Percentiles rank a stretch among this genome's conserved stretches.
Conservation (phyloP, 2,888 invertebrate genomes). For the Bombyx huttoni region DNA sequence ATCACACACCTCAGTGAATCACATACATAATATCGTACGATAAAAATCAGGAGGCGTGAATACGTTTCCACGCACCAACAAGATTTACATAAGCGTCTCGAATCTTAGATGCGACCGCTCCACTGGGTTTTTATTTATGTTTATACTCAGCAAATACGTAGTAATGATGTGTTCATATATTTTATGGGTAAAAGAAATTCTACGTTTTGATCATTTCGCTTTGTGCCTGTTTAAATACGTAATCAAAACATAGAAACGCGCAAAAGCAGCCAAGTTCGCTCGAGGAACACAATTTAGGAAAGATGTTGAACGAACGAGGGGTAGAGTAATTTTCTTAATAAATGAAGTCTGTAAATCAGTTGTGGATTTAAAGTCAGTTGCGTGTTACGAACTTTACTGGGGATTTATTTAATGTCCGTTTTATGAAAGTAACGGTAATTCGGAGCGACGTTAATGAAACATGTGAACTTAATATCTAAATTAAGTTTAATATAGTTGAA, state of each 20-base stretch:
- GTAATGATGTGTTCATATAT: conserved; percentile 10
- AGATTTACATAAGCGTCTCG: conserved; percentile 20
- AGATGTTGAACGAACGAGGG: neutral
- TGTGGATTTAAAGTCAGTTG: neutral
- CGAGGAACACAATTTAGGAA: neutral
- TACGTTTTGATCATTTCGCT: neutral
- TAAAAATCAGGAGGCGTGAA: conserved; percentile 41
- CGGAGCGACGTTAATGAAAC: neutral
- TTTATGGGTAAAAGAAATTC: conserved; percentile 1
- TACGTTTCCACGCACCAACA: conserved; percentile 32
- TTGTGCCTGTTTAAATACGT: neutral
- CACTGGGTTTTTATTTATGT: conserved; percentile 10
- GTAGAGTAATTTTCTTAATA: neutral
- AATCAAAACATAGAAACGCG: neutral
- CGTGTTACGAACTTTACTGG: neutral
- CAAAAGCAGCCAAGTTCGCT: neutral
- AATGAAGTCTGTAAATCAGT: neutral
- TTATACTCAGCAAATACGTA: conserved; percentile 6
- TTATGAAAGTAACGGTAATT: neutral
- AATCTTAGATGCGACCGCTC: conserved; percentile 9
- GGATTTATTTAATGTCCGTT: neutral
- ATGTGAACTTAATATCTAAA: too few relatives aligned
- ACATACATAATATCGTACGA: conserved; percentile 21
- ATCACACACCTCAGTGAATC: conserved; percentile 34
- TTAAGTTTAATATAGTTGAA: too few relatives aligned